These are phyloP conservation scores for Ferdinandea cuprea DNA, from an alignment of 2,888 invertebrate species.

Conservation along the genomic window DNA sequence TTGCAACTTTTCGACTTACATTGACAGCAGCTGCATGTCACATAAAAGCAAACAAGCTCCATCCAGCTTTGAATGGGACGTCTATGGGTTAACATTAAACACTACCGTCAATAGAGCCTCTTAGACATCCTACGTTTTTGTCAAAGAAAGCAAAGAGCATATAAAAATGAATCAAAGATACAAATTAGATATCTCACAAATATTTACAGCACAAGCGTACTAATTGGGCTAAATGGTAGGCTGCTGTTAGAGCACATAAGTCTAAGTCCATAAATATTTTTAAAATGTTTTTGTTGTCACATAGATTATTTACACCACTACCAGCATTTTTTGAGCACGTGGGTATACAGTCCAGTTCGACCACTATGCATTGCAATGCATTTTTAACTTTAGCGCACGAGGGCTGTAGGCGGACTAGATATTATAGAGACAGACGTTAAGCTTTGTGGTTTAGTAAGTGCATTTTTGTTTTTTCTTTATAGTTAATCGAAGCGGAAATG, in stretches of 20 bases:
- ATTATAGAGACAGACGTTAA: conserved; percentile 45
- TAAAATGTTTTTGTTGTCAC: conserved; percentile 38
- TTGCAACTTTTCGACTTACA: conserved; percentile 37
- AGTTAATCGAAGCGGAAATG: conserved; percentile 55
- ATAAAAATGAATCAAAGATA: conserved; percentile 34
- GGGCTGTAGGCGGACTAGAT: conserved; percentile 64
- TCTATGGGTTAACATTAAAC: background rate
- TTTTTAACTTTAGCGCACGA: conserved; percentile 22
- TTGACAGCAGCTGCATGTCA: conserved; percentile 26
- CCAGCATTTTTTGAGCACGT: conserved; percentile 48
- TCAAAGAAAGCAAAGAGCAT: conserved; percentile 11
- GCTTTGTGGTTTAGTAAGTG: conserved; percentile 33
- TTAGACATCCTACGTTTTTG: conserved; percentile 24
- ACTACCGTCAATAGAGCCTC: background rate
- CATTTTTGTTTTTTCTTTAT: conserved; percentile 26
- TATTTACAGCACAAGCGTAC: conserved; percentile 31
- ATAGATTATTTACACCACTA: conserved; percentile 7
- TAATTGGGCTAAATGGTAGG: conserved; percentile 26
- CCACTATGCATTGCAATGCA: conserved; percentile 63
- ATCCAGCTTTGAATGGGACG: conserved; percentile 33
- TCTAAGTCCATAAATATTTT: conserved; percentile 25
- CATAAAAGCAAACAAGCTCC: conserved; percentile 4
- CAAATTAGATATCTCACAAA: conserved; percentile 49
- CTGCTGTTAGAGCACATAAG: conserved; percentile 2
- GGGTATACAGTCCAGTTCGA: conserved; percentile 61